A percentile compares a stretch with the other conserved stretches of the same genome.
These are phyloP conservation scores for Scortum barcoo DNA, from an alignment of 2,113 vertebrate genomes.

Conservation along the genomic window DNA sequence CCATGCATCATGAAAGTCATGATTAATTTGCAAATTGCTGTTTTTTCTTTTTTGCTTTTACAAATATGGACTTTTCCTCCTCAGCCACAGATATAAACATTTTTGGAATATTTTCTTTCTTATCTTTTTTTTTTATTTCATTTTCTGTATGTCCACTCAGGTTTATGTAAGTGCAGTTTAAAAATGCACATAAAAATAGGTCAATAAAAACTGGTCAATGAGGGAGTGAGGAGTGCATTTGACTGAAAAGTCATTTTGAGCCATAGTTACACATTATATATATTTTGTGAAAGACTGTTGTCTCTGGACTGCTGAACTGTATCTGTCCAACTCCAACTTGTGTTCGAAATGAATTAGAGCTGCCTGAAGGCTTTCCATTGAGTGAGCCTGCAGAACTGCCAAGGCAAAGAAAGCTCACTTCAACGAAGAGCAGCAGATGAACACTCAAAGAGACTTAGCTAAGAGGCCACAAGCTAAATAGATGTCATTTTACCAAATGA, in stretches of 20 bases:
- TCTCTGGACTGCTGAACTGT: not conserved
- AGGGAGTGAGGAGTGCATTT: not conserved
- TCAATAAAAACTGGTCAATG: too few species aligned
- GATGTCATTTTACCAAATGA: not conserved
- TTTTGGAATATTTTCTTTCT: too few species aligned
- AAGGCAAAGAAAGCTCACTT: conserved; percentile 14
- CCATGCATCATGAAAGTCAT: too few species aligned
- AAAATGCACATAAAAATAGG: too few species aligned
- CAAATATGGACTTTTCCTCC: too few species aligned
- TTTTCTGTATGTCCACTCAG: too few species aligned
- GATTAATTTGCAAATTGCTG: too few species aligned
- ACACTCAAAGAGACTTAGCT: conserved; percentile 1
- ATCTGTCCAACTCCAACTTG: not conserved
- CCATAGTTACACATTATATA: not conserved
- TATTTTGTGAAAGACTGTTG: not conserved
- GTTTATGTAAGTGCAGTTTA: too few species aligned
- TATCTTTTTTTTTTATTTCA: too few species aligned
- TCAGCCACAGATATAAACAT: too few species aligned
- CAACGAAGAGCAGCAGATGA: conserved; percentile 7
- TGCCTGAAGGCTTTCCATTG: not conserved
- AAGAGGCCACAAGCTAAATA: not conserved
- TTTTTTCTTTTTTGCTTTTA: too few species aligned
- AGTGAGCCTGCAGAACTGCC: not conserved
- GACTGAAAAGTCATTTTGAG: not conserved
- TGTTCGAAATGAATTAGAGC: conserved; percentile 18